These are phyloP conservation scores for Drosophila falleni DNA, from an alignment of 2,888 invertebrate species.

Conservation along the genomic window DNA sequence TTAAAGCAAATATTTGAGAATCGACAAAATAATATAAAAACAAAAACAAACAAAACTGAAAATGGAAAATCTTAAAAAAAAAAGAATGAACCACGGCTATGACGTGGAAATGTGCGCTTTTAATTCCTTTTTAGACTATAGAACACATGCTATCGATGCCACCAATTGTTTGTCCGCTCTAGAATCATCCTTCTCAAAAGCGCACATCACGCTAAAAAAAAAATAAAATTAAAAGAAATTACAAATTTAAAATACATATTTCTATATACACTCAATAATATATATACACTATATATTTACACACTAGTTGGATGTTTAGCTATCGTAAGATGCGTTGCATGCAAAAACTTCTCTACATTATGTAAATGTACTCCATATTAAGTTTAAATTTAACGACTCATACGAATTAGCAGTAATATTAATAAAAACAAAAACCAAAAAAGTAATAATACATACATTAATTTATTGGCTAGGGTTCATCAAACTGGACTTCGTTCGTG, in stretches of 20 bases:
- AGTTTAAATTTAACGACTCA: conserved; percentile 76
- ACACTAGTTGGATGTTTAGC: conserved; percentile 77
- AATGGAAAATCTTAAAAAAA: conserved; percentile 13
- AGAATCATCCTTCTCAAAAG: conserved; percentile 33
- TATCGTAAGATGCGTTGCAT: conserved; percentile 60
- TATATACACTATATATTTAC: conserved; percentile 69
- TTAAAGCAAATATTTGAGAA: conserved; percentile 75
- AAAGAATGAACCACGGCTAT: conserved; percentile 40
- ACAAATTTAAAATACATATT: conserved; percentile 64
- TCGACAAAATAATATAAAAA: conserved; percentile 19
- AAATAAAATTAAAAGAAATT: conserved; percentile 40
- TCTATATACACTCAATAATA: conserved; percentile 70
- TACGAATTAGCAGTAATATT: conserved; percentile 76
- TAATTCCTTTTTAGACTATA: neutral
- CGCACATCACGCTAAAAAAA: conserved; percentile 58
- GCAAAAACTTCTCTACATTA: conserved; percentile 57
- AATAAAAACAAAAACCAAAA: conserved; percentile 53
- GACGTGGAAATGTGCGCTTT: conserved; percentile 55
- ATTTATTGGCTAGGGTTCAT: neutral
- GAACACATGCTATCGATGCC: conserved; percentile 4
- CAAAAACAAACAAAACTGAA: conserved; percentile 24
- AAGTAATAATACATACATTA: conserved; percentile 10
- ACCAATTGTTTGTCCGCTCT: conserved; percentile 34
- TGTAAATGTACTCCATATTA: conserved; percentile 74
- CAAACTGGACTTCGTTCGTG: neutral